Conservation (phyloP, 2,888 invertebrate species). For the Linnaemya tessellans region DNA sequence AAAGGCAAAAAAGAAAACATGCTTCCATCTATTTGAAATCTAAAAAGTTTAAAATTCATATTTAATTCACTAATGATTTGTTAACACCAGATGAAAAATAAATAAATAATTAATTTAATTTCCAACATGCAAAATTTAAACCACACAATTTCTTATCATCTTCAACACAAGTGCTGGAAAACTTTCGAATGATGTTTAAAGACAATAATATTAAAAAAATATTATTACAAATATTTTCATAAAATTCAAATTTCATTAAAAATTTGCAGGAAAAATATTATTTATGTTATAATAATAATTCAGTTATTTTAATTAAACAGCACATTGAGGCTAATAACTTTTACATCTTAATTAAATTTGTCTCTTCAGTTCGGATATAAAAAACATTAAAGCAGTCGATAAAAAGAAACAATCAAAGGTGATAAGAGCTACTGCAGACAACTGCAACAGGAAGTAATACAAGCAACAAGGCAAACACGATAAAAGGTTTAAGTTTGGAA, state of each 20-base stretch:
- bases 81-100: neutral
- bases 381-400: neutral
- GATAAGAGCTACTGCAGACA: constrained; percentile 15
- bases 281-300: neutral
- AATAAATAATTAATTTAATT: constrained; percentile 5
- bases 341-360: neutral
- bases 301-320: neutral
- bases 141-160: neutral
- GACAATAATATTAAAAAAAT: neutral
- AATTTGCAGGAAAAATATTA: neutral
- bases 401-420: constrained; percentile 11
- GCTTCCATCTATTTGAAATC: neutral
- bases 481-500: neutral
- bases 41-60: constrained; percentile 4
- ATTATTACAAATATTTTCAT: neutral
- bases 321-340: neutral
- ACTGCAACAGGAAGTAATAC: constrained; percentile 44
- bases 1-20: no score
- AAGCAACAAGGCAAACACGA: neutral
- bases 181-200: no score
- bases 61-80: constrained; percentile 21
- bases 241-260: neutral
- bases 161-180: neutral
- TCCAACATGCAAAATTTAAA: constrained; percentile 5
- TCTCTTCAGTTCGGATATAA: neutral